Conservation (phyloP, 2,797 vertebrate species). For the Pygocentrus nattereri region DNA sequence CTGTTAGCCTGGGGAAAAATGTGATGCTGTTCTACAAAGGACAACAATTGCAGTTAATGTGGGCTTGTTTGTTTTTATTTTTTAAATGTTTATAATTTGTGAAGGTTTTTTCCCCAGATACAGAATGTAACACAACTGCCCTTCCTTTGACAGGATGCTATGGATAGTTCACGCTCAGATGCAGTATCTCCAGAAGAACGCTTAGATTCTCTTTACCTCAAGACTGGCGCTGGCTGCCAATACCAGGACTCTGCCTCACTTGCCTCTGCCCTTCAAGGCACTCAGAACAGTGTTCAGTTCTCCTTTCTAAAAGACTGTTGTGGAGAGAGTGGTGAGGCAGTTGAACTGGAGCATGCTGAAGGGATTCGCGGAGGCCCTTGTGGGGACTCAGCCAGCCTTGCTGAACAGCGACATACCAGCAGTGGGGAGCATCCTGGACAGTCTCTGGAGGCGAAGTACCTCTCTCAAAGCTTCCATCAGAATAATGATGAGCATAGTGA, state of each 20-base stretch:
- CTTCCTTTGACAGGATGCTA: conserved; percentile 71
- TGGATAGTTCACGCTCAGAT: conserved; percentile 69
- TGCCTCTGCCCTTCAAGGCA: conserved; percentile 65
- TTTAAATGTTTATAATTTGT: not conserved
- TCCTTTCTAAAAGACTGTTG: conserved; percentile 68
- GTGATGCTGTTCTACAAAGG: not conserved
- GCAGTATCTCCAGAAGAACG: conserved; percentile 49
- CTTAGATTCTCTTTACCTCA: conserved; percentile 74
- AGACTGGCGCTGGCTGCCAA: conserved; percentile 55
- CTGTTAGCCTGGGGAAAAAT: not conserved
- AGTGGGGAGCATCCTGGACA: conserved; percentile 66
- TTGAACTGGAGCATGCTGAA: conserved; percentile 35
- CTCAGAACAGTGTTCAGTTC: conserved; percentile 67
- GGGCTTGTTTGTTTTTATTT: not conserved
- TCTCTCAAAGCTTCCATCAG: conserved; percentile 79
- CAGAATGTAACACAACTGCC: not conserved
- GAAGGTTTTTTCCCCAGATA: not conserved
- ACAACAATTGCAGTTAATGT: no score
- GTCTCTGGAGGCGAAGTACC: conserved; percentile 81
- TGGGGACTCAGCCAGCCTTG: conserved; percentile 57
- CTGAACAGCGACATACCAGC: conserved; percentile 51
- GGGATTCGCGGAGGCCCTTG: conserved; percentile 70
- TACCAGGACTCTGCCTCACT: conserved; percentile 59
- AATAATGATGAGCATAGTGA: conserved; percentile 72
- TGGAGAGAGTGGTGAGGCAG: conserved; percentile 52